Base-by-base conservation (phyloP, 2,797 vertebrate genomes). In the Merluccius polli region DNA sequence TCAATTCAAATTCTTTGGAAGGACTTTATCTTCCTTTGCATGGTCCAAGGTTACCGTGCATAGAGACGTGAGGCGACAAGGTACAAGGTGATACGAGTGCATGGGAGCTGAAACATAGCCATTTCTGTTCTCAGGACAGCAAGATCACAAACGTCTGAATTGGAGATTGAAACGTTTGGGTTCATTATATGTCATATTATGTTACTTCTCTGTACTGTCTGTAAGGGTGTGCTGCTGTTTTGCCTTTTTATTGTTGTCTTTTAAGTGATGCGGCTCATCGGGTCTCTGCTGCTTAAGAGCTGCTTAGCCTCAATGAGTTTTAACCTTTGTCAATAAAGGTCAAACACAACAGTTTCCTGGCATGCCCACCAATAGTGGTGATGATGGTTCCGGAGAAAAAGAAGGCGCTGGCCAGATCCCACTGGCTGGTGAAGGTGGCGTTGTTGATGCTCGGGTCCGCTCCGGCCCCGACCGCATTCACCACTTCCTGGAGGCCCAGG, bases 311-410 rank as follows among this genome's bases (percentile, higher is more conserved):
- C 52, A 7, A 10, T 12, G 36, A 38, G 36, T 12, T 38, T 38
- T 7, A 38, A 38, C 36, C 33, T 35, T 3, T 35, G 33, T 8
- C 3, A 35, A 8, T 38, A 38, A 38, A 11, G 36, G 36, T 38
- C 36, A 38, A 38, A 38, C 11, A 38, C 36, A 1, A 11, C 2
- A 13, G 41, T 44, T 29, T 67, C 67, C 31, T 29, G 21, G 16
- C 30, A 4, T 21, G 81, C 92, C 30, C 86, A 97, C 96, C 96
- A 0, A 98, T 97, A 75, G 96, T 98, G 80, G 96, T 97, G 89
- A 98, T 93, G 85, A 98, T 93, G n/a, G 96, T 98, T 73, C 96
- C 96, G 35, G 95, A 96, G 91, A 98, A 98, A 90, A 98, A 97
- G 85, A 97, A 96, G 76, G 96, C 95, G 65, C 94, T 96, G 80